Base-by-base conservation (phyloP, 2,888 invertebrate species). In the Leucophenga montana region DNA sequence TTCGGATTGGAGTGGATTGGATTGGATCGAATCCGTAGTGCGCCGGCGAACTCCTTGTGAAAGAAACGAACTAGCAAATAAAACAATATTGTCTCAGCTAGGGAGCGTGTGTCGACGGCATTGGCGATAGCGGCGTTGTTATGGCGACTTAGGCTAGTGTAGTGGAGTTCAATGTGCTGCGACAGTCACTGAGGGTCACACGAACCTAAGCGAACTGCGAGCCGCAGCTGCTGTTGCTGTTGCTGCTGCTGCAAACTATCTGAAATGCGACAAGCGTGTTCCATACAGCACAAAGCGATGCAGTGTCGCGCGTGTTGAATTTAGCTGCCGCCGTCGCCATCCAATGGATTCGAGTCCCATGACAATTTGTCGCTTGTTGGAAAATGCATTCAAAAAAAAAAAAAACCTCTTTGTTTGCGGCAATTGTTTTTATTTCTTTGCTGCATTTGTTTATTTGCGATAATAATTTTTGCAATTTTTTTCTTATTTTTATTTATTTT, bases 321-420 rank as follows among this genome's bases (percentile, higher is more conserved):
- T 50, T 50, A 8, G 50, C 14, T 14, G 9, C 22, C 56, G 56
- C 18, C 56, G 56, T 22, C 22, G 18, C 56, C 22, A 5, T 18
- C 20, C 56, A 56, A 16, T 56, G 18, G 22, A 16, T 3, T 56
- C 18, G 69, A 82, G 75, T 81, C 80, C 80, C 80, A 79, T 81
- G 80, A 81, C 81, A 83, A 81, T 81, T 81, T 81, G 83, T 81
- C 83, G 83, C 77, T 80, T 70, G 75, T 59, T 59, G 73, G 77
- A 77, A 82, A 80, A 78, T 77, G 78, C 83, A 79, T 39, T 5
- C 39, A 5, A 39, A 39, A 33, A 33, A 33, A 33, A 33, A 33
- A 33, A 56, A 59, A 59, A 33, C 8, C 16, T 1, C 16, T 56
- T 20, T 22, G 8, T 59, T 33, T 59, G 57, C 27, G 13, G 59